Conservation (phyloP, 2,888 invertebrate genomes). For the Nasonia oneida region DNA sequence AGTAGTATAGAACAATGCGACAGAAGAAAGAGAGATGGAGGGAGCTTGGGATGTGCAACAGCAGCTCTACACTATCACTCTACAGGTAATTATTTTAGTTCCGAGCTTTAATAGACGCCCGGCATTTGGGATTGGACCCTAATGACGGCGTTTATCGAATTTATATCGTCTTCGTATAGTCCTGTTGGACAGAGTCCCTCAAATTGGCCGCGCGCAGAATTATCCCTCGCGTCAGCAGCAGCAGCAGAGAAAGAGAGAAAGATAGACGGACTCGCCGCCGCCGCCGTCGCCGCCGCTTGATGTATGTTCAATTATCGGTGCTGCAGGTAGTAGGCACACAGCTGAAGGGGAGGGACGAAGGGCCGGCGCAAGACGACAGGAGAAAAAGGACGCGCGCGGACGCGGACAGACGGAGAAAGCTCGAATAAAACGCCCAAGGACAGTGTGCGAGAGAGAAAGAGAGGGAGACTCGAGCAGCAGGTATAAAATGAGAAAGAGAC, state of each 20-base stretch:
- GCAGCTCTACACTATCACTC: constrained; percentile 62
- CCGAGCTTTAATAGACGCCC: constrained; percentile 77
- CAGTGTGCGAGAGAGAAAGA: constrained; percentile 25
- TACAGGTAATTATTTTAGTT: constrained; percentile 77
- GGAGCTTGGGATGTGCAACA: constrained; percentile 66
- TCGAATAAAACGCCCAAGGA: constrained; percentile 36
- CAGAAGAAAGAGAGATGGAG: constrained; percentile 41
- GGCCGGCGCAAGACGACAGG: constrained; percentile 53
- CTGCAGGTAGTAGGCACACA: constrained; percentile 61
- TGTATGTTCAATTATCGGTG: constrained; percentile 73
- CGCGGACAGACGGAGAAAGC: constrained; percentile 51
- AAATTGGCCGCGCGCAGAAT: constrained; percentile 71
- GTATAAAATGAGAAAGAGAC: constrained; percentile 68
- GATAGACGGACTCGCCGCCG: constrained; percentile 36
- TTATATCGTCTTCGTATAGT: constrained; percentile 71
- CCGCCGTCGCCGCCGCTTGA: constrained; percentile 63
- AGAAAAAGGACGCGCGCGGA: constrained; percentile 15
- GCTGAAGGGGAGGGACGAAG: constrained; percentile 55
- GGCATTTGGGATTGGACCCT: constrained; percentile 77
- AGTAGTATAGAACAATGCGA: constrained; percentile 10
- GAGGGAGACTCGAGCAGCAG: constrained; percentile 37
- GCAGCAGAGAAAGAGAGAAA: constrained; percentile 1
- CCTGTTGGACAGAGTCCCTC: constrained; percentile 59
- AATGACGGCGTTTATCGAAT: constrained; percentile 78
- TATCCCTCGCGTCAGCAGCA: constrained; percentile 62